Evolutionary conservation across 2,888 invertebrate genomes (phyloP).

Genomic region (Meteorus cinctellus): DNA sequence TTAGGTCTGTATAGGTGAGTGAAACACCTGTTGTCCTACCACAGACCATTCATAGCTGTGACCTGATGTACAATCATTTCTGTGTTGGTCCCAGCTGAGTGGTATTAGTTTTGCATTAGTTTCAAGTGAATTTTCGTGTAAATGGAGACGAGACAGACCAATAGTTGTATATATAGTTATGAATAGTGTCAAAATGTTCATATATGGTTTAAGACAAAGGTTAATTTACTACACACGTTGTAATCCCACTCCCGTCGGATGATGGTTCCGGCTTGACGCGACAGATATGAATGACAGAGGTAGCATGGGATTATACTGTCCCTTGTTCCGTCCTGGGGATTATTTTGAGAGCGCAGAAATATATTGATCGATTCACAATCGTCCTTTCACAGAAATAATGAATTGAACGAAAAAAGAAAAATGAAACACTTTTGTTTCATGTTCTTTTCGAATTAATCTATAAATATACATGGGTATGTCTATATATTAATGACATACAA

Average conservation of each 20-base stretch:
- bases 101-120: slow-evolving; percentile 68
- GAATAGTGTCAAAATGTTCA: not conserved
- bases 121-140: slow-evolving; percentile 69
- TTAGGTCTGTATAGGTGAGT: slow-evolving; percentile 16
- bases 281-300: slow-evolving; percentile 58
- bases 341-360: slow-evolving; percentile 69
- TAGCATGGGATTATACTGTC: slow-evolving; percentile 63
- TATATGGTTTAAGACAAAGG: slow-evolving; percentile 59
- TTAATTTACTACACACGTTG: slow-evolving; percentile 71
- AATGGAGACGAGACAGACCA: slow-evolving; percentile 8
- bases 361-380: slow-evolving; percentile 66
- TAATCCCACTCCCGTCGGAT: slow-evolving; percentile 62
- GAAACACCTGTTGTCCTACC: slow-evolving; percentile 63
- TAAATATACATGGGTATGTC: too few species aligned
- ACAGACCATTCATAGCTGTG: slow-evolving; percentile 44
- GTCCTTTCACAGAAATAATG: slow-evolving; percentile 21
- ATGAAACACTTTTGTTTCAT: too few species aligned
- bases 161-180: not conserved
- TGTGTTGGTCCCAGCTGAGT: slow-evolving; percentile 23
- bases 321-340: slow-evolving; percentile 70
- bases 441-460: too few species aligned
- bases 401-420: not conserved
- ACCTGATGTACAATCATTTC: slow-evolving; percentile 27
- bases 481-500: too few species aligned
- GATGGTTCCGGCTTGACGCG: slow-evolving; percentile 42